phyloP scores from a whole-genome alignment of 1,140 invertebrate species.

The Metopolophium dirhodum region DNA sequence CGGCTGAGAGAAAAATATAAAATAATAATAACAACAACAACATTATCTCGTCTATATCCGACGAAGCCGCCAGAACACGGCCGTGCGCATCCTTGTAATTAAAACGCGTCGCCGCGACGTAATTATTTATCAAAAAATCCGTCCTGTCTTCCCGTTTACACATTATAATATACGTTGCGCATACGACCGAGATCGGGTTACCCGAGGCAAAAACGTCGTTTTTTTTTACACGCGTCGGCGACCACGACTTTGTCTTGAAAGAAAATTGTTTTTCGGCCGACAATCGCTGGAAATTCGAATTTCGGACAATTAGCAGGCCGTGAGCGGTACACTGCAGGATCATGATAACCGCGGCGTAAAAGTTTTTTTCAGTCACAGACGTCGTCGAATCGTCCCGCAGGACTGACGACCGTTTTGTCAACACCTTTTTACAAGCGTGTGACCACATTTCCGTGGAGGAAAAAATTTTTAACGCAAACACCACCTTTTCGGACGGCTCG shows the following conservation, averaged over 20 bases:
- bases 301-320: not conserved
- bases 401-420: not conserved
- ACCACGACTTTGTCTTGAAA: not conserved
- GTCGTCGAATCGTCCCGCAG: not conserved
- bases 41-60: not conserved
- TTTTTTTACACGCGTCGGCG: not conserved
- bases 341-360: not conserved
- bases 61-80: not conserved
- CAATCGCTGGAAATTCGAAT: not conserved
- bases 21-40: not conserved
- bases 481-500: no score
- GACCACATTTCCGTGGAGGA: no score
- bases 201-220: not conserved
- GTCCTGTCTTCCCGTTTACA: not conserved
- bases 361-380: not conserved
- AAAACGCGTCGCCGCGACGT: conserved; percentile 5
- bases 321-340: not conserved
- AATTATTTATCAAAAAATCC: conserved; percentile 18
- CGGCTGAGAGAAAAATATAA: not conserved
- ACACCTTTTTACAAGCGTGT: no score
- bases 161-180: not conserved
- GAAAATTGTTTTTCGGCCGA: not conserved
- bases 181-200: not conserved
- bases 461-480: no score
- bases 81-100: not conserved